These are phyloP conservation scores for Oriolus oriolus DNA, from an alignment of 2,113 vertebrate species.

Conservation along the genomic window DNA sequence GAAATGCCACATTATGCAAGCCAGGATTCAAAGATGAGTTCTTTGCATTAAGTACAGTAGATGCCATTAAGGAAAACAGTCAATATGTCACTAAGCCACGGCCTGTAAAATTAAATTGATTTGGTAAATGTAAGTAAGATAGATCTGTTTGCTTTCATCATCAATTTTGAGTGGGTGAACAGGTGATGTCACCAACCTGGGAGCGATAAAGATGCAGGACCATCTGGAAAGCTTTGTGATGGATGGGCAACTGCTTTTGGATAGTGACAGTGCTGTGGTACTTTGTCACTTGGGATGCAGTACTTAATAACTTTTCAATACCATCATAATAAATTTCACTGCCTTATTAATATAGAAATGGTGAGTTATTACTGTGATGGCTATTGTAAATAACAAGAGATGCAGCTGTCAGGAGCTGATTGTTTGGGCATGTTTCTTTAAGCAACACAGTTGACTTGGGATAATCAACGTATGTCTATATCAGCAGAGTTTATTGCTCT, in stretches of 20 bases:
- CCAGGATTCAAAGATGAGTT: conserved; percentile 93
- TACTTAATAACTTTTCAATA: conserved; percentile 87
- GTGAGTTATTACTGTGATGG: conserved; percentile 92
- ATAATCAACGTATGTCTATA: conserved; percentile 77
- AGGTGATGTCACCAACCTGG: conserved; percentile 98
- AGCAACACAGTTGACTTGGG: conserved; percentile 75
- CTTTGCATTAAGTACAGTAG: conserved; percentile 97
- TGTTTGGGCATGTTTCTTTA: conserved; percentile 81
- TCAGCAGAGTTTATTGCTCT: conserved; percentile 76
- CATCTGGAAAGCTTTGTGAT: conserved; percentile 93
- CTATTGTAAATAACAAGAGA: conserved; percentile 87
- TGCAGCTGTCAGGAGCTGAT: conserved; percentile 78
- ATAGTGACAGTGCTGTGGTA: conserved; percentile 85
- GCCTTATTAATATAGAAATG: conserved; percentile 95
- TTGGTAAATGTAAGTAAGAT: conserved; percentile 99
- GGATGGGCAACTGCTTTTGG: conserved; percentile 86
- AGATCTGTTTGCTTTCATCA: conserved; percentile 99
- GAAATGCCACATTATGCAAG: conserved; percentile 94
- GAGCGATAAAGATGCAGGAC: conserved; percentile 92
- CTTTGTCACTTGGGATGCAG: conserved; percentile 93
- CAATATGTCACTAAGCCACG: conserved; percentile 98
- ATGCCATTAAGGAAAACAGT: conserved; percentile 93
- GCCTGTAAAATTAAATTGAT: conserved; percentile 99
- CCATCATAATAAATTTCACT: conserved; percentile 95
- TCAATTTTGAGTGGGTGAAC: conserved; percentile 89